These are phyloP conservation scores for Xylocampa areola DNA, from an alignment of 2,888 invertebrate genomes.

Conservation along the genomic window DNA sequence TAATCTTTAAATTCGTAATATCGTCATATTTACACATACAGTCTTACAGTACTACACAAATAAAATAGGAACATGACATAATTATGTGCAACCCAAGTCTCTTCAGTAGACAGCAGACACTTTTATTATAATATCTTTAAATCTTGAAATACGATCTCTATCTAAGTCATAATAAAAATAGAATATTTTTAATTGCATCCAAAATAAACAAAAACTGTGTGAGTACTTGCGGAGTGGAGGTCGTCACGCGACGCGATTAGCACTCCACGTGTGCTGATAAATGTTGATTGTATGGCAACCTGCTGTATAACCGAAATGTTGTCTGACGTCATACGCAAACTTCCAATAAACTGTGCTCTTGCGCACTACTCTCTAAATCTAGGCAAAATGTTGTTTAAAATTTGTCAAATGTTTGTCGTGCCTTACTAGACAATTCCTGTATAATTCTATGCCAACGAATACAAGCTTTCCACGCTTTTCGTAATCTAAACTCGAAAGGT, in stretches of 20 bases:
- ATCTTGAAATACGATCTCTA: background rate
- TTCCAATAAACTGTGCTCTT: slow-evolving; percentile 25
- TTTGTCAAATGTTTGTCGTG: slow-evolving; percentile 54
- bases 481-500: slow-evolving; percentile 83
- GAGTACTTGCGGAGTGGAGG: slow-evolving; percentile 38
- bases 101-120: no score
- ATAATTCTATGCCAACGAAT: slow-evolving; percentile 67
- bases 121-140: no score
- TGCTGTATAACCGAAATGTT: slow-evolving; percentile 61
- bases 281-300: slow-evolving; percentile 61
- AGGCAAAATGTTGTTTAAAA: slow-evolving; percentile 19
- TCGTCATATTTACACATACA: background rate
- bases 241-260: slow-evolving; percentile 70
- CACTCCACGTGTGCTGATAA: slow-evolving; percentile 78
- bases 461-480: slow-evolving; percentile 84
- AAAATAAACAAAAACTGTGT: slow-evolving; percentile 34
- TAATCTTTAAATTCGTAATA: background rate
- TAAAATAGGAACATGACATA: no score
- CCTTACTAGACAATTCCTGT: slow-evolving; percentile 61
- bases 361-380: background rate
- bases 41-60: background rate
- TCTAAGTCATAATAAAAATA: slow-evolving; percentile 4
- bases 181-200: slow-evolving; percentile 27
- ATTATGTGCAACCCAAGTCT: no score
- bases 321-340: slow-evolving; percentile 53